Conservation (phyloP, 2,888 invertebrate species). For the Eupithecia centaureata region DNA sequence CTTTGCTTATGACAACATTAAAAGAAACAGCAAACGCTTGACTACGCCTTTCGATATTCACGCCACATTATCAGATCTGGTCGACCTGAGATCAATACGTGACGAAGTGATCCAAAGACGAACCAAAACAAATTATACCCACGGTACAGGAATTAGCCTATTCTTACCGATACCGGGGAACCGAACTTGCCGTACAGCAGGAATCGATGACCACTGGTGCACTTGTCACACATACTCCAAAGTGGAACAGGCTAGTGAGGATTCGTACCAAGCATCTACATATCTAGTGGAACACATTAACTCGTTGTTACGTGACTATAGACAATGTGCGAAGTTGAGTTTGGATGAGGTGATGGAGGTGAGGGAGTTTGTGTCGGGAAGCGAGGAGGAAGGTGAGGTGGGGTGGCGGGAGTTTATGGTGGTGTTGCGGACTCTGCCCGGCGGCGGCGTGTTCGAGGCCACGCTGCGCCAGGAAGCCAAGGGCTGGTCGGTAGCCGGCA, state of each 20-base stretch:
- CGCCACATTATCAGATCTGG: slow-evolving; percentile 89
- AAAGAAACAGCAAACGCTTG: slow-evolving; percentile 87
- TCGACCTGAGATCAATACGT: slow-evolving; percentile 77
- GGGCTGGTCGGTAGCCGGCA: slow-evolving; percentile 85
- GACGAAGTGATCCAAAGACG: slow-evolving; percentile 68
- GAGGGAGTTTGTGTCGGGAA: slow-evolving; percentile 82
- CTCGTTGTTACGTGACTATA: slow-evolving; percentile 81
- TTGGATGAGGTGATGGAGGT: slow-evolving; percentile 87
- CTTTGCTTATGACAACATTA: slow-evolving; percentile 86
- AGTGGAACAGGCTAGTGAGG: slow-evolving; percentile 78
- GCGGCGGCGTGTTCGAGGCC: slow-evolving; percentile 90
- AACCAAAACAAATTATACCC: slow-evolving; percentile 59
- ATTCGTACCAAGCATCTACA: slow-evolving; percentile 84
- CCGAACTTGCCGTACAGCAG: slow-evolving; percentile 90
- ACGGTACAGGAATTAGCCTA: slow-evolving; percentile 88
- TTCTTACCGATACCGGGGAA: slow-evolving; percentile 88
- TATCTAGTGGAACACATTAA: slow-evolving; percentile 88
- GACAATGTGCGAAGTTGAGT: slow-evolving; percentile 86
- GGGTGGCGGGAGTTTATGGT: slow-evolving; percentile 86
- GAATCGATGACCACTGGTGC: slow-evolving; percentile 94
- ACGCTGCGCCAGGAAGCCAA: slow-evolving; percentile 83
- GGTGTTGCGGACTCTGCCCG: slow-evolving; percentile 86
- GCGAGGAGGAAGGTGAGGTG: slow-evolving; percentile 62
- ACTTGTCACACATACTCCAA: slow-evolving; percentile 89
- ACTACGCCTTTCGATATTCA: slow-evolving; percentile 93